phyloP scores from a whole-genome alignment of 2,113 vertebrate genomes.

The Acrocephalus arundinaceus region DNA sequence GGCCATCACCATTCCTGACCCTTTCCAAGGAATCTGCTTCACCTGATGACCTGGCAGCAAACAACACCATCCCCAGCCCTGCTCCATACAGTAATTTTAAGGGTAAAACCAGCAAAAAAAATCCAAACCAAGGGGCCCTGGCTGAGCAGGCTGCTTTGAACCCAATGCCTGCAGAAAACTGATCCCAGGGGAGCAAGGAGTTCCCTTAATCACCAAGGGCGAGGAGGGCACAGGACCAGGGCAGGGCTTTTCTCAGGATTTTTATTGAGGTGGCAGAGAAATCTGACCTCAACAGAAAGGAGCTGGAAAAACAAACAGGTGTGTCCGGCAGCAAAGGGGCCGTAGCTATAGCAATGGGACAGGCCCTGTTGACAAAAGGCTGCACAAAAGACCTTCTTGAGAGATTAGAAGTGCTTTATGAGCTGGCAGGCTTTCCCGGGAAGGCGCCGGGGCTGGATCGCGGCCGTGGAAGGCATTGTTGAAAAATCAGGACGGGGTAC shows the following conservation, averaged over 20 bases:
- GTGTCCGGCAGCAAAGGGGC: slow-evolving; percentile 25
- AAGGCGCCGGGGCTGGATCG: neutral
- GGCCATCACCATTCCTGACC: neutral
- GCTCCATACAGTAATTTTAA: accelerated
- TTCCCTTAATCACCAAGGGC: neutral
- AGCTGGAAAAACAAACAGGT: slow-evolving; percentile 71
- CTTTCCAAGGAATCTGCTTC: neutral
- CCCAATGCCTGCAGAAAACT: neutral
- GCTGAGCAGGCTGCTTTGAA: neutral
- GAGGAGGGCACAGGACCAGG: neutral
- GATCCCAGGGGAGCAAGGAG: neutral
- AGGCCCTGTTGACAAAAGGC: slow-evolving; percentile 60
- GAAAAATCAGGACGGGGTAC: neutral
- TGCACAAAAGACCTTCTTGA: slow-evolving; percentile 35
- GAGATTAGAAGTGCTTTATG: neutral
- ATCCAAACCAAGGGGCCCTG: accelerated
- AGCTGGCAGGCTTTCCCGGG: slow-evolving; percentile 1
- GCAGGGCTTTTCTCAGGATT: neutral
- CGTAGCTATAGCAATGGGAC: slow-evolving; percentile 61
- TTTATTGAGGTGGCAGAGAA: slow-evolving; percentile 30
- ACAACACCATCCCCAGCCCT: accelerated
- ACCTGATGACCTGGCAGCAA: accelerated
- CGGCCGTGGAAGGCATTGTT: accelerated
- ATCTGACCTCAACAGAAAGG: slow-evolving; percentile 1
- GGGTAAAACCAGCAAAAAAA: neutral